A percentile compares a stretch with the other conserved stretches of the same genome.
Conservation (phyloP, 2,797 vertebrate genomes). For the Cirrhinus mrigala region DNA sequence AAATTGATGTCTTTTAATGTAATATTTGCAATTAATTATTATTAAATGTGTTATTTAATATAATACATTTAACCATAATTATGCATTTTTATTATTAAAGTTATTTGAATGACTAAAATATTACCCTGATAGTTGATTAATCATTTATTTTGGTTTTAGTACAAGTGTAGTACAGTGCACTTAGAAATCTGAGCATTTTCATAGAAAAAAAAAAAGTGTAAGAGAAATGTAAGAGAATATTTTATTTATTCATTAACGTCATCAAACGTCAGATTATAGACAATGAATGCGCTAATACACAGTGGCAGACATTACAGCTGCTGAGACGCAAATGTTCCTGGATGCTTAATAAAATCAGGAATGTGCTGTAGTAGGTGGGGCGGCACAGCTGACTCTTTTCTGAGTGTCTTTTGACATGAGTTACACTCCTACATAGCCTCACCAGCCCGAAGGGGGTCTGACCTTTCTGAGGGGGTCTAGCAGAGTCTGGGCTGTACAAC, state of each 20-base stretch:
- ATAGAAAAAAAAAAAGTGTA: too few relatives aligned
- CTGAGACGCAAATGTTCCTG: constrained; percentile 78
- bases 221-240: too few relatives aligned
- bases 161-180: not conserved
- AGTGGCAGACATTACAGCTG: constrained; percentile 67
- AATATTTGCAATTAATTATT: too few relatives aligned
- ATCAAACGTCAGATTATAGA: not conserved
- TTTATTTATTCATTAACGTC: too few relatives aligned
- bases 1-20: too few relatives aligned
- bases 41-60: too few relatives aligned
- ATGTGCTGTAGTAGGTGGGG: constrained; percentile 68
- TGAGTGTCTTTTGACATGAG: constrained; percentile 63
- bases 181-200: not conserved
- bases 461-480: not conserved
- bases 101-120: not conserved
- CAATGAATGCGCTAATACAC: constrained; percentile 42
- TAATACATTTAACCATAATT: too few relatives aligned
- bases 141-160: not conserved
- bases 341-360: constrained; percentile 78
- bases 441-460: constrained; percentile 3
- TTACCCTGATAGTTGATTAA: not conserved
- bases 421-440: constrained; percentile 51
- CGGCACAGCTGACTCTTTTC: constrained; percentile 67
- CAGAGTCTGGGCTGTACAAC: not conserved
- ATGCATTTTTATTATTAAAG: not conserved